A percentile compares a stretch with the other conserved stretches of the same genome.
These are phyloP conservation scores for Caenorhabditis becei DNA, from an alignment of 2,888 invertebrate genomes.

Conservation along the genomic window DNA sequence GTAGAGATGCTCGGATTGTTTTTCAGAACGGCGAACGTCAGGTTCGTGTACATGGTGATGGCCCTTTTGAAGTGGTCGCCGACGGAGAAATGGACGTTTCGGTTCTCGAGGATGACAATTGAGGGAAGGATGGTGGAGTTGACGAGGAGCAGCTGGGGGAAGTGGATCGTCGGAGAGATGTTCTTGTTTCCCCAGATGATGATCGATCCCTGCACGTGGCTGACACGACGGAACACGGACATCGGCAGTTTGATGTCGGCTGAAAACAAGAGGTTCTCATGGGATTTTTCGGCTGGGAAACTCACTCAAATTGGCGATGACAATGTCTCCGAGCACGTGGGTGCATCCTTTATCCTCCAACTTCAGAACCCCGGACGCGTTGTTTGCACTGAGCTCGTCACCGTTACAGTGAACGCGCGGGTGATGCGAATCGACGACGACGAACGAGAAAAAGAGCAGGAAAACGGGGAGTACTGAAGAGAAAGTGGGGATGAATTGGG, in stretches of 20 bases:
- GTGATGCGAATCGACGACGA: background rate
- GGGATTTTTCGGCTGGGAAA: background rate
- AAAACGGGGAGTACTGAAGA: constrained; percentile 2
- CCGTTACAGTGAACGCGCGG: background rate
- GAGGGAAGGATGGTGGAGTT: constrained; percentile 10
- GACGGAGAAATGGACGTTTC: constrained; percentile 9
- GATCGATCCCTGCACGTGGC: background rate
- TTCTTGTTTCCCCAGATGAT: constrained; percentile 16
- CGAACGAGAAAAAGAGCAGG: constrained; percentile 4
- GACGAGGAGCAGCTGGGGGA: constrained; percentile 9
- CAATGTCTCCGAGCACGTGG: constrained; percentile 19
- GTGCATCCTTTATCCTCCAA: constrained; percentile 33
- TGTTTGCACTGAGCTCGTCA: background rate
- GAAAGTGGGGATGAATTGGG: background rate
- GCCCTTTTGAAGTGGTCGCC: constrained; percentile 19
- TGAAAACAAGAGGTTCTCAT: background rate
- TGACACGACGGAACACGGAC: background rate
- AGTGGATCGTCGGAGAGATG: constrained; percentile 6
- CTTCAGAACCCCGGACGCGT: background rate
- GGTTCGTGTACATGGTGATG: background rate
- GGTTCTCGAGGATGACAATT: constrained; percentile 3
- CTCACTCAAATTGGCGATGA: constrained; percentile 37
- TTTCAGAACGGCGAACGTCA: constrained; percentile 17
- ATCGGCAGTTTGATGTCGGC: background rate
- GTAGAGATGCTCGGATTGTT: constrained; percentile 25